Evolutionary conservation across 2,113 vertebrate species (phyloP).

Genomic region (Laterallus jamaicensis): DNA sequence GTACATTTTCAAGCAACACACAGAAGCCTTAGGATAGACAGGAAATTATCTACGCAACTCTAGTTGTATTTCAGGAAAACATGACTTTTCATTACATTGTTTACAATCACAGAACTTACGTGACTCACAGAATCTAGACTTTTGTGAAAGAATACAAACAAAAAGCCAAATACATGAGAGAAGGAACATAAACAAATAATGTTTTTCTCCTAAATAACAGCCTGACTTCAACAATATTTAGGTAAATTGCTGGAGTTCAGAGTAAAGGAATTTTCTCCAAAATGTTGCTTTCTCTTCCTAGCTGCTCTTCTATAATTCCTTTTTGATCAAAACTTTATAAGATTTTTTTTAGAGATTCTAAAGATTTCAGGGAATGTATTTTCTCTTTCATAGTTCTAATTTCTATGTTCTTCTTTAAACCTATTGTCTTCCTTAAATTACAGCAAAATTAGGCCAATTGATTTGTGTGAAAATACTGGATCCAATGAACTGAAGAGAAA

Average conservation of each 20-base stretch:
- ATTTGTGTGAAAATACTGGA: neutral
- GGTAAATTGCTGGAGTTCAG: neutral
- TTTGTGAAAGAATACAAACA: neutral
- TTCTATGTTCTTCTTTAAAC: neutral
- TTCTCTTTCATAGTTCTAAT: neutral
- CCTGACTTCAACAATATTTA: neutral
- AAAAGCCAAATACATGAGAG: neutral
- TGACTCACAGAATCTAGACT: neutral
- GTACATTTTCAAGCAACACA: neutral
- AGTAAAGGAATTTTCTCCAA: neutral
- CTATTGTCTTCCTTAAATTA: neutral
- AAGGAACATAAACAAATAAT: neutral
- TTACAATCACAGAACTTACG: neutral
- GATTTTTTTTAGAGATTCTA: neutral
- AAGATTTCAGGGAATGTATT: neutral
- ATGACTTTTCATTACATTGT: neutral
- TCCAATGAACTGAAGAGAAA: neutral
- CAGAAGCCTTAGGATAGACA: neutral
- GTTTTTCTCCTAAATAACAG: neutral
- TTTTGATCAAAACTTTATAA: neutral
- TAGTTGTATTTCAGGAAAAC: neutral
- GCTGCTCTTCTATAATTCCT: neutral
- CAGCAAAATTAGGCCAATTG: neutral
- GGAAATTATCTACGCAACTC: neutral
- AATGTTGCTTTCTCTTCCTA: neutral